Conservation (phyloP, 30 jellyfish, hydroid and myxozoan species). For the Hydractinia symbiolongicarpus region DNA sequence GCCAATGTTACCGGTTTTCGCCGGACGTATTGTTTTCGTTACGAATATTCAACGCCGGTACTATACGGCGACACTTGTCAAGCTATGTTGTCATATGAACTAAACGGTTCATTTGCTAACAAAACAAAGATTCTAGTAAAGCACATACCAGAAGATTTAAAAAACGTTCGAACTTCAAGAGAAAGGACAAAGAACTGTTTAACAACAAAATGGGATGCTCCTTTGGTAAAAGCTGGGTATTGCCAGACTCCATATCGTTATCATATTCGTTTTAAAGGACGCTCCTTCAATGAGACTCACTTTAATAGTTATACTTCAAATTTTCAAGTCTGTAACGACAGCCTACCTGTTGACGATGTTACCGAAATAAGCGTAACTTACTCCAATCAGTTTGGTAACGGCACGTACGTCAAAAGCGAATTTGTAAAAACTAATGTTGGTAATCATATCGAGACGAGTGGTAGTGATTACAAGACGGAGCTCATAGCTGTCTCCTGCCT, state of each 20-base stretch:
- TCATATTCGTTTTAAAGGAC: not conserved
- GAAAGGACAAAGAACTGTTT: not conserved
- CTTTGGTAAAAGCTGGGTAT: not conserved
- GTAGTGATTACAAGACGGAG: slow-evolving; percentile 5
- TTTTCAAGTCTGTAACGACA: slow-evolving; percentile 1
- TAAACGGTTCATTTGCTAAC: not conserved
- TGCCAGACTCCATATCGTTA: not conserved
- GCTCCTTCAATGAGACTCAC: not conserved
- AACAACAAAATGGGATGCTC: slow-evolving; percentile 16
- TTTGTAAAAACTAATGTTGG: not conserved
- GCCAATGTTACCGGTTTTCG: not conserved
- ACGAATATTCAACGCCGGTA: not conserved
- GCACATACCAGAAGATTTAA: not conserved
- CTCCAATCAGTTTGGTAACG: slow-evolving; percentile 3
- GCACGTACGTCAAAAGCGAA: not conserved
- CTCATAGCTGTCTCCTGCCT: not conserved
- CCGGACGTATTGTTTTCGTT: slow-evolving; percentile 1
- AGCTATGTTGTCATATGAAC: not conserved
- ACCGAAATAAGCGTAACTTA: not conserved
- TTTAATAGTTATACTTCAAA: not conserved
- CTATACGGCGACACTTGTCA: not conserved
- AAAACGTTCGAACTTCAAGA: not conserved
- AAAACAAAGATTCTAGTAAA: not conserved
- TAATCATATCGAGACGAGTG: not conserved
- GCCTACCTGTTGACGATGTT: not conserved